Evolutionary conservation across 1,140 invertebrate genomes (phyloP).

Genomic region (Macrocentrus cingulum): DNA sequence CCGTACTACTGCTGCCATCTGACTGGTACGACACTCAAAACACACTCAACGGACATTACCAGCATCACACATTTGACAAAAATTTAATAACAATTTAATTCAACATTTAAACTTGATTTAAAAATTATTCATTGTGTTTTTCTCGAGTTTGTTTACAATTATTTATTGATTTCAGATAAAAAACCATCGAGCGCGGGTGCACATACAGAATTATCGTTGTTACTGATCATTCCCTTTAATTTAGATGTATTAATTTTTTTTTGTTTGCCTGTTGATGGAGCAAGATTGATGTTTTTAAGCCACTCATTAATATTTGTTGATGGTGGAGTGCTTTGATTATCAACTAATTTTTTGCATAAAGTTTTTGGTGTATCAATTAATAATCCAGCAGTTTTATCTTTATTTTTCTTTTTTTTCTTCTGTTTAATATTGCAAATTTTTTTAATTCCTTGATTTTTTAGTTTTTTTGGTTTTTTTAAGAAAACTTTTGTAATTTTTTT

Average conservation of each 20-base stretch:
- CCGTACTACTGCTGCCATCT: too few relatives aligned
- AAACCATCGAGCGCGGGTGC: too few relatives aligned
- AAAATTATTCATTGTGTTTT: too few relatives aligned
- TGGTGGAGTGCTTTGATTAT: background rate
- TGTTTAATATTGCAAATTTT: constrained; percentile 17
- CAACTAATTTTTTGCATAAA: background rate
- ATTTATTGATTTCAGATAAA: too few relatives aligned
- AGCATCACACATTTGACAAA: too few relatives aligned
- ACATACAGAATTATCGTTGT: constrained; percentile 7
- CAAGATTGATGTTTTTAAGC: background rate
- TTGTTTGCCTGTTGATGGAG: constrained; percentile 1
- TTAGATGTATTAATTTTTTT: constrained; percentile 25
- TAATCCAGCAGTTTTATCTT: constrained; percentile 48
- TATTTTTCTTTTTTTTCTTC: constrained; percentile 44
- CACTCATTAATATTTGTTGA: background rate
- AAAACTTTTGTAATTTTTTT: constrained; percentile 34
- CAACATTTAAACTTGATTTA: too few relatives aligned
- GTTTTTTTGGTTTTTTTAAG: constrained; percentile 39
- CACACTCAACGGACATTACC: too few relatives aligned
- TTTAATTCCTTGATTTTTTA: constrained; percentile 12
- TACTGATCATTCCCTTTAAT: constrained; percentile 24
- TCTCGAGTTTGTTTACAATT: too few relatives aligned
- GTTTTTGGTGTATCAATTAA: constrained; percentile 33
- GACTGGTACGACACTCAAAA: too few relatives aligned
- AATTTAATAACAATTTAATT: too few relatives aligned